Evolutionary conservation across 2,888 invertebrate species (phyloP).

Genomic region (Aproaerema taeniolella): DNA sequence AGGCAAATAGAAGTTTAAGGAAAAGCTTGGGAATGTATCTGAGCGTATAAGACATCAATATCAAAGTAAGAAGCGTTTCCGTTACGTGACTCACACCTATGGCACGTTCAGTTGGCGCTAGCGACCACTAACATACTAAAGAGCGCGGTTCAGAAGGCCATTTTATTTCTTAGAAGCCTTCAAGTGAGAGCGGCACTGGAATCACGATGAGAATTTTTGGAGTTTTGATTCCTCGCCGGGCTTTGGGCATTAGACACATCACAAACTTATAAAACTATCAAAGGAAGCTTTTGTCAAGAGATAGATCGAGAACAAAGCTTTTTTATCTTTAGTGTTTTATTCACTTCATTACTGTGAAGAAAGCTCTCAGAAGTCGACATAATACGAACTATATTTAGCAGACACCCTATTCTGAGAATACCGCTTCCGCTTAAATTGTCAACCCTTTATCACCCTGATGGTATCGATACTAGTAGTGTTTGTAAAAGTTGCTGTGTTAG

Average conservation of each 20-base stretch:
- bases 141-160: slow-evolving; percentile 41
- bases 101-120: slow-evolving; percentile 61
- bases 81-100: slow-evolving; percentile 72
- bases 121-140: slow-evolving; percentile 67
- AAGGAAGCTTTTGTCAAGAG: slow-evolving; percentile 5
- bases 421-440: too few species aligned
- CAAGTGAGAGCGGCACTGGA: slow-evolving; percentile 27
- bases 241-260: background rate
- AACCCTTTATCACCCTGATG: too few species aligned
- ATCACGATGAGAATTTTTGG: slow-evolving; percentile 26
- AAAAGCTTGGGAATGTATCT: slow-evolving; percentile 54
- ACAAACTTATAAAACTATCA: background rate
- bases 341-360: too few species aligned
- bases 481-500: too few species aligned
- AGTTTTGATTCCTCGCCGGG: slow-evolving; percentile 9
- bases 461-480: too few species aligned
- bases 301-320: too few species aligned
- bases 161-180: slow-evolving; percentile 47
- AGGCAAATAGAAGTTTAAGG: slow-evolving; percentile 25
- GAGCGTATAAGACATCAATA: slow-evolving; percentile 51
- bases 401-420: too few species aligned
- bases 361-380: too few species aligned
- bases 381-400: too few species aligned
- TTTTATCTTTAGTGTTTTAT: too few species aligned
- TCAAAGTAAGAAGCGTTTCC: slow-evolving; percentile 66